Percentiles rank a stretch among this genome's conserved stretches.
phyloP scores from a whole-genome alignment of 2,888 invertebrate species.

The Morpho deidamia region DNA sequence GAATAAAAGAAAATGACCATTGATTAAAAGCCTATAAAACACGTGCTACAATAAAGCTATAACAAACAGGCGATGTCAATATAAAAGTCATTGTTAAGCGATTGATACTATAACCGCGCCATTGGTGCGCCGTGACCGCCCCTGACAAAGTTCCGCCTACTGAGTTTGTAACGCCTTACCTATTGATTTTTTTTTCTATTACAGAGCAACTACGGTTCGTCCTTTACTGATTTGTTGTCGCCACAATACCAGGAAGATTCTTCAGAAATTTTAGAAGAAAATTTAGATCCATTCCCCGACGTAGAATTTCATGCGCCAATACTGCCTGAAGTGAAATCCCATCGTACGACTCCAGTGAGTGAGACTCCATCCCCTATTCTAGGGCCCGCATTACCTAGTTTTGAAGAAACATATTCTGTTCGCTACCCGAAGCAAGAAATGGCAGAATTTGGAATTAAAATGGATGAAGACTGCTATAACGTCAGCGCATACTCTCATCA shows the following conservation, averaged over 20 bases:
- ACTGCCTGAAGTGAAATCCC: constrained; percentile 62
- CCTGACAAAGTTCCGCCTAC: constrained; percentile 61
- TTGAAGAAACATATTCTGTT: constrained; percentile 92
- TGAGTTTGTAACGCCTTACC: constrained; percentile 55
- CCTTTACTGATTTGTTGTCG: constrained; percentile 87
- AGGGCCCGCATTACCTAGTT: constrained; percentile 87
- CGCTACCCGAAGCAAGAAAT: constrained; percentile 83
- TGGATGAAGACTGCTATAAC: constrained; percentile 92
- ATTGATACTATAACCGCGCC: constrained; percentile 40
- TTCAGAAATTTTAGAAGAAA: constrained; percentile 83
- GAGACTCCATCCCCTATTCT: constrained; percentile 64
- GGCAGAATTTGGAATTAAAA: constrained; percentile 84
- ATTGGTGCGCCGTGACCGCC: constrained; percentile 59
- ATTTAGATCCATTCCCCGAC: constrained; percentile 86
- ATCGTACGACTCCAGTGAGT: constrained; percentile 61
- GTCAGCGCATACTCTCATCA: constrained; percentile 79
- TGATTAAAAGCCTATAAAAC: constrained; percentile 27
- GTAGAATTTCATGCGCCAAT: constrained; percentile 76
- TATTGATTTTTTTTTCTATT: constrained; percentile 57
- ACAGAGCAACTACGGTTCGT: constrained; percentile 88
- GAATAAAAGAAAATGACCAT: background rate
- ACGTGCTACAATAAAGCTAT: constrained; percentile 35
- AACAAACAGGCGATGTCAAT: constrained; percentile 31
- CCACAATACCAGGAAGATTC: constrained; percentile 86
- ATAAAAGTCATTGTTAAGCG: constrained; percentile 28